Evolutionary conservation across 2,797 vertebrate species (phyloP), one percentile per base, ranked within the genome.

Genomic region (Eupleurogrammus muticus): DNA sequence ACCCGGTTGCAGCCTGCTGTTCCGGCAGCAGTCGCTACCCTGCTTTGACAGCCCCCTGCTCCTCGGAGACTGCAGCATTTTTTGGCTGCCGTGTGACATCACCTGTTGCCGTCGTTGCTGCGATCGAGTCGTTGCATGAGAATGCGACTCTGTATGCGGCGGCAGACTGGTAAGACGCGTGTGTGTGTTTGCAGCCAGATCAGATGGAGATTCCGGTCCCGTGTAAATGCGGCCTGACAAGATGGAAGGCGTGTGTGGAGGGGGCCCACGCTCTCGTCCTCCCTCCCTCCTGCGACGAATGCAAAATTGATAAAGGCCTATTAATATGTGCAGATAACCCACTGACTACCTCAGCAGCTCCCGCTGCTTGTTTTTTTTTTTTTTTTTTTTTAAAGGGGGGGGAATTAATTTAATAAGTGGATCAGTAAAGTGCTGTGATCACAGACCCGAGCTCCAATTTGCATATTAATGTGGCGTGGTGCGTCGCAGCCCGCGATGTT

Each of bases 401-500:
- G 74, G 89, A 93, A 93, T 93, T 89, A 80, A 92, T 93, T 93
- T 94, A 93, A 92, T 94, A 93, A 93, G 80, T 85, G 89, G 87
- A 92, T 91, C 83, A 87, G 90, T 84, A 90, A 88, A 89, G 84
- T 61, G 13, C 65, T 1, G 79, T 85, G 90, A 92, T 92, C 83
- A 72, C 89, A 83, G 82, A 28, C 81, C 65, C 82, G 69, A 42
- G 76, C 82, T 78, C 52, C 85, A 88, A 92, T 94, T 94, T 92
- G 86, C 93, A 94, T 93, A 90, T 91, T 93, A 93, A 94, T 94
- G 92, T 78, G 61, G 81, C 71, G 54, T 65, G 49, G 77, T 71
- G 79, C 53, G 70, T 83, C 28, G 76, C 71, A 50, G 87, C 68
- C 76, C 86, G 84, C 66, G 56, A 77, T 87, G 87, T 85, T 90